Base-by-base conservation (phyloP, 2,888 invertebrate species). In the Pseudoips prasinana region DNA sequence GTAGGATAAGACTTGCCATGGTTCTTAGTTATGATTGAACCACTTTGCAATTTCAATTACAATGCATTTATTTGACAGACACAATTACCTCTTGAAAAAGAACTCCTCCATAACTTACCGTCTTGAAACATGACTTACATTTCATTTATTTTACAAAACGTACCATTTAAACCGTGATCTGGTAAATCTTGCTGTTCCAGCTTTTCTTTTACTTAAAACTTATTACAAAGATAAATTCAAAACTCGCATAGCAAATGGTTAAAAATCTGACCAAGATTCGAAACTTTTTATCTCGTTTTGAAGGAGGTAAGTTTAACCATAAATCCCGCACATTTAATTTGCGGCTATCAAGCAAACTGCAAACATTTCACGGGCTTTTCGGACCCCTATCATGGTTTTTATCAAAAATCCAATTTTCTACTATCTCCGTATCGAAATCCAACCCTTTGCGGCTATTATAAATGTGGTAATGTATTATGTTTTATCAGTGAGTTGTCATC, bases 361-460 rank as follows among this genome's bases (percentile, higher is more conserved):
- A 44, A 54, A 53, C 53, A 50, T 49, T 54, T 47, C 40, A 32
- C 32, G 32, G 8, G 27, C 28, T 39, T 39, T 31, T 30, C 29
- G 34, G 28, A 45, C 49, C 51, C 43, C 49, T 61, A 70, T 65
- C 69, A 58, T 62, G 60, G 62, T 69, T 72, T 71, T 73, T 74
- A 74, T 73, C 69, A 63, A 66, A 70, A 67, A 70, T 62, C 73
- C 70, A 72, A 72, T 74, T 70, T 65, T 57, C 58, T 41, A 54
- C 58, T 61, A 66, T 58, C 57, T 46, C 51, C 40, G 48, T 46
- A 46, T 40, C 39, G 48, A 36, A n/a, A n/a, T 20, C 54, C 59
- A 59, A 50, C 56, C 58, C 55, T 58, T 52, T 45, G 46, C 49
- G 29, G 43, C 52, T 52, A 55, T 62, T 58, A 55, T 54, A 53